A percentile compares a stretch with the other conserved stretches of the same genome.
Evolutionary conservation across 2,888 invertebrate genomes (phyloP).

Genomic region (Caenorhabditis zanzibari): DNA sequence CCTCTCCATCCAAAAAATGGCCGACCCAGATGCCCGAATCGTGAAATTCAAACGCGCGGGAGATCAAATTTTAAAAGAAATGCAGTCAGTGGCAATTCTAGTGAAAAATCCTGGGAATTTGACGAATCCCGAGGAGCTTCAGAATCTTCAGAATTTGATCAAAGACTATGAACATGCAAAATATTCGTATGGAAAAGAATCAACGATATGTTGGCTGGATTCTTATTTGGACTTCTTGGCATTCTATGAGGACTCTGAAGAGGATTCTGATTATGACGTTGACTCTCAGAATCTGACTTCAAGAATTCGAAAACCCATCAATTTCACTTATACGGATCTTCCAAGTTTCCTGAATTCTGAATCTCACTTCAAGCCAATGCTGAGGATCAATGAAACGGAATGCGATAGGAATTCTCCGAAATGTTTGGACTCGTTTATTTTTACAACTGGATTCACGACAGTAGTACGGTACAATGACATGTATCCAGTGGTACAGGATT

Average conservation of each 20-base stretch:
- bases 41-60: constrained; percentile 72
- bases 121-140: constrained; percentile 55
- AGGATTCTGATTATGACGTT: constrained; percentile 28
- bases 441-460: constrained; percentile 78
- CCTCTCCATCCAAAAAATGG: constrained; percentile 75
- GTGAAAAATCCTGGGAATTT: constrained; percentile 72
- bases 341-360: constrained; percentile 65
- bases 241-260: constrained; percentile 69
- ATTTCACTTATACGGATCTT: constrained; percentile 67
- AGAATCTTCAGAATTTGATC: constrained; percentile 54
- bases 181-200: constrained; percentile 70
- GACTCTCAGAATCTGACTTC: neutral
- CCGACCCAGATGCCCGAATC: constrained; percentile 65
- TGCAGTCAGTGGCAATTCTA: constrained; percentile 74
- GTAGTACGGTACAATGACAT: constrained; percentile 75
- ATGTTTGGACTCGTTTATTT: constrained; percentile 73
- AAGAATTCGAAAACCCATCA: neutral
- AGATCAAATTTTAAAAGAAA: constrained; percentile 63
- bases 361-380: constrained; percentile 60
- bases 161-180: constrained; percentile 55
- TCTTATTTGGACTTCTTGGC: constrained; percentile 71
- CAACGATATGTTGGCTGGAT: constrained; percentile 73
- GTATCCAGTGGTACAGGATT: constrained; percentile 74
- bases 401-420: constrained; percentile 68
- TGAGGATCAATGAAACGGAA: constrained; percentile 59